These are phyloP conservation scores for Orientallactaga bullata DNA, from an alignment of 2,113 vertebrate species.

Conservation along the genomic window DNA sequence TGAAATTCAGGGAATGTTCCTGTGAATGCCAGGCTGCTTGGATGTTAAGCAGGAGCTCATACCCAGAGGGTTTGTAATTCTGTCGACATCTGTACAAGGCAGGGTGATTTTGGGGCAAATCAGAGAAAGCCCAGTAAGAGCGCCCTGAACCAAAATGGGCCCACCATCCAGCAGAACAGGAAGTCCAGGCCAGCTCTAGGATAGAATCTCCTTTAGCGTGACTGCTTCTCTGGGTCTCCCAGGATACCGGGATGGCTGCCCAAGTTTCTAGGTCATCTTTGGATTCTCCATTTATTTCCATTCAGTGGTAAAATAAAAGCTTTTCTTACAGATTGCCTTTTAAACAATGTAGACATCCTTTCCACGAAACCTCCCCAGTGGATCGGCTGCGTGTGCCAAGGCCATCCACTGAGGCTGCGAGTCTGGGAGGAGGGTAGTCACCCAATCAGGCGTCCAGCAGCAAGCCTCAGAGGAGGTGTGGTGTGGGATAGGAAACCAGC, in stretches of 20 bases:
- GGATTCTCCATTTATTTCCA: not conserved
- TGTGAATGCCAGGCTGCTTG: not conserved
- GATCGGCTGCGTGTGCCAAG: too few species aligned
- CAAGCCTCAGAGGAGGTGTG: not conserved
- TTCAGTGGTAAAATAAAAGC: not conserved
- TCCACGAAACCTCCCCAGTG: not conserved
- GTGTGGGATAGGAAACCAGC: not conserved
- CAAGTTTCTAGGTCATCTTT: not conserved
- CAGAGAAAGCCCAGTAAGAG: conserved; percentile 10
- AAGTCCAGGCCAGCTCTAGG: not conserved
- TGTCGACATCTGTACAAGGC: not conserved
- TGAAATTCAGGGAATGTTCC: not conserved
- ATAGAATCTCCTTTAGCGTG: rapidly evolving
- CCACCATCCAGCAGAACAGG: not conserved
- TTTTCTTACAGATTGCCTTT: not conserved
- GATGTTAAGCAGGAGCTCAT: not conserved
- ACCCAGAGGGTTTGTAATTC: not conserved
- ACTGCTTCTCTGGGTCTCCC: not conserved
- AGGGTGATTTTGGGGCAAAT: not conserved
- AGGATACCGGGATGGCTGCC: rapidly evolving
- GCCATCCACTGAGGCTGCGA: not conserved
- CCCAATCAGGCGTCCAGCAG: not conserved
- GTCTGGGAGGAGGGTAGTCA: not conserved
- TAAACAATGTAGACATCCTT: not conserved
- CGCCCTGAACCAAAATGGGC: not conserved